phyloP scores from a whole-genome alignment of 1,140 invertebrate genomes.

The Micrasema minimum region DNA sequence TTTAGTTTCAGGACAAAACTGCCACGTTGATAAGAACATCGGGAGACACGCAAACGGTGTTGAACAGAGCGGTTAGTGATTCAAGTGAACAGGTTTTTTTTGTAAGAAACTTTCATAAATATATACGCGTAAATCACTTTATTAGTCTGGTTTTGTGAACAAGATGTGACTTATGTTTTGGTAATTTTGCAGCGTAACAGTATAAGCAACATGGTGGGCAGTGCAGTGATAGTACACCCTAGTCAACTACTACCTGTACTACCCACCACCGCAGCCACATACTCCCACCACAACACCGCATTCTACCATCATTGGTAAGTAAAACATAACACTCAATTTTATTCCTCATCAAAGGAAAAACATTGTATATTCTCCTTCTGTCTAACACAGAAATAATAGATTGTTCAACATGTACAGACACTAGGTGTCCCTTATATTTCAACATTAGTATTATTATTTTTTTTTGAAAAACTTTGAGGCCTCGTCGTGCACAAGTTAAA shows the following conservation, averaged over 20 bases:
- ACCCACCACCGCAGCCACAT: slow-evolving; percentile 66
- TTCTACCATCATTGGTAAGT: slow-evolving; percentile 62
- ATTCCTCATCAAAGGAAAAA: not conserved
- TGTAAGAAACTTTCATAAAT: slow-evolving; percentile 24
- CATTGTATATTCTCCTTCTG: too few relatives aligned
- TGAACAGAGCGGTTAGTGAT: slow-evolving; percentile 38
- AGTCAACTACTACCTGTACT: slow-evolving; percentile 77
- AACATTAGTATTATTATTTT: too few relatives aligned
- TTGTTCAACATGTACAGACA: too few relatives aligned
- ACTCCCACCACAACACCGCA: slow-evolving; percentile 53
- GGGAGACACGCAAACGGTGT: slow-evolving; percentile 36
- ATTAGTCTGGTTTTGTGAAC: too few relatives aligned
- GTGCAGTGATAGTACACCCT: slow-evolving; percentile 77
- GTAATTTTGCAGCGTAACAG: slow-evolving; percentile 43
- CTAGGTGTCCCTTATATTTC: too few relatives aligned
- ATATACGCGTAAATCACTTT: too few relatives aligned
- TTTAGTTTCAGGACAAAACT: slow-evolving; percentile 50
- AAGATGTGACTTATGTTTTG: too few relatives aligned
- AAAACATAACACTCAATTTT: slow-evolving; percentile 53
- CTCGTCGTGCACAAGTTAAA: too few relatives aligned
- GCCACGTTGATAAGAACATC: slow-evolving; percentile 40
- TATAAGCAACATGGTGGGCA: slow-evolving; percentile 53
- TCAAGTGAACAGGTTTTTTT: slow-evolving; percentile 49
- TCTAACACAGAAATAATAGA: too few relatives aligned
- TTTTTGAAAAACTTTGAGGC: too few relatives aligned